Evolutionary conservation across 2,113 vertebrate species (phyloP).

Genomic region (Alethe castanea): DNA sequence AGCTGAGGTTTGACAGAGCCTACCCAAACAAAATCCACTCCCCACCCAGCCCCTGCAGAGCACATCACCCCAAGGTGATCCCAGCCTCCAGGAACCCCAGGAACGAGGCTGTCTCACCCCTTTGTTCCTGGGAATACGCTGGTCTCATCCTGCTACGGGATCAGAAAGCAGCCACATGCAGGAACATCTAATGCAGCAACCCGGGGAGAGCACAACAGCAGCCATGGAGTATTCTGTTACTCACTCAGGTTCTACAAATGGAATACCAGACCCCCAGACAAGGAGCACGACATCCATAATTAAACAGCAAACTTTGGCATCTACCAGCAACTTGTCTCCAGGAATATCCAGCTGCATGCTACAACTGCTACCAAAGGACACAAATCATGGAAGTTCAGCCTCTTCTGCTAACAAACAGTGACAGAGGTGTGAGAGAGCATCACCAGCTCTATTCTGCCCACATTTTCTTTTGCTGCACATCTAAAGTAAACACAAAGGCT

Average conservation of each 20-base stretch:
- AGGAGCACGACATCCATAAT: not conserved
- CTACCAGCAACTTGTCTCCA: not conserved
- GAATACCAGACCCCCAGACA: not conserved
- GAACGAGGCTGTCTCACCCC: not conserved
- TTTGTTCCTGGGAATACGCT: rapidly evolving
- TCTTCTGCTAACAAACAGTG: not conserved
- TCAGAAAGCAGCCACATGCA: not conserved
- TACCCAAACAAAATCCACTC: not conserved
- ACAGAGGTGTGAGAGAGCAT: not conserved
- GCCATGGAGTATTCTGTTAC: not conserved
- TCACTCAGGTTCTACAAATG: not conserved
- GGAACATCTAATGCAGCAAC: not conserved
- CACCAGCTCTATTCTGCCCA: not conserved
- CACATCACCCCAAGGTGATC: rapidly evolving
- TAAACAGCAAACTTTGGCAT: not conserved
- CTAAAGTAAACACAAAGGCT: not conserved
- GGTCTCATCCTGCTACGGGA: not conserved
- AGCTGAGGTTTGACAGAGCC: not conserved
- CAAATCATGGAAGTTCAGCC: not conserved
- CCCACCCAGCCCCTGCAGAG: not conserved
- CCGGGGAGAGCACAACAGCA: not conserved
- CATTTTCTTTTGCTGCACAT: not conserved
- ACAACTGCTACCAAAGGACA: not conserved
- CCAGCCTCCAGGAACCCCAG: not conserved
- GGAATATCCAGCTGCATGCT: not conserved